Evolutionary conservation across 2,113 vertebrate species (phyloP).

Genomic region (Zapornia atra): DNA sequence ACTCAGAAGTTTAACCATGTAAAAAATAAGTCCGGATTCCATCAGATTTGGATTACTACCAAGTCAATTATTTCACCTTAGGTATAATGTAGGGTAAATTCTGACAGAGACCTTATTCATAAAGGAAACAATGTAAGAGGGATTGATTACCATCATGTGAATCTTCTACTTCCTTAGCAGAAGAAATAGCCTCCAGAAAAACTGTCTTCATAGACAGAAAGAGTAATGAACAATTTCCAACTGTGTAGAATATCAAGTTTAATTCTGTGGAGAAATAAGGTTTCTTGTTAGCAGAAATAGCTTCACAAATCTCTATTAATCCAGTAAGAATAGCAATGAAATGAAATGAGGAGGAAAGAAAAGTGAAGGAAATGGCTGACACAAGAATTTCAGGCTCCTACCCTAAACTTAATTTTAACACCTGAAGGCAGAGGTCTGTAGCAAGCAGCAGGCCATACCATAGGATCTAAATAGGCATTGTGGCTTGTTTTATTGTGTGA

Average conservation of each 20-base stretch:
- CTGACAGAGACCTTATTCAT: neutral
- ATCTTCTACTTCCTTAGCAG: neutral
- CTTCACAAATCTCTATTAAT: neutral
- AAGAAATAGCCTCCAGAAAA: neutral
- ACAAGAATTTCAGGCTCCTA: neutral
- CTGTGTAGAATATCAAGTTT: neutral
- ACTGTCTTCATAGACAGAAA: neutral
- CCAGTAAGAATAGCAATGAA: neutral
- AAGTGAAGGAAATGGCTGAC: neutral
- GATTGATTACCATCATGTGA: neutral
- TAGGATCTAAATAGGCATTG: neutral
- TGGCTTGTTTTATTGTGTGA: neutral
- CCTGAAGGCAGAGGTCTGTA: neutral
- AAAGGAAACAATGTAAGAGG: neutral
- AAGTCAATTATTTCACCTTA: neutral
- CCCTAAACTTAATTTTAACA: neutral
- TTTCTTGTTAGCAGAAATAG: neutral
- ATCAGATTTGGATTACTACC: neutral
- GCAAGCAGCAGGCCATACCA: neutral
- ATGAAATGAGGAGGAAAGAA: neutral
- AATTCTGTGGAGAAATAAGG: neutral
- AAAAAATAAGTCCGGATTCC: accelerated
- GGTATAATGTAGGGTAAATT: neutral
- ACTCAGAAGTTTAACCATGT: neutral
- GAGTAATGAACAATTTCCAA: neutral